A percentile compares a stretch with the other conserved stretches of the same genome.
These are phyloP conservation scores for Tetrax tetrax DNA, from an alignment of 2,113 vertebrate genomes.

Conservation along the genomic window DNA sequence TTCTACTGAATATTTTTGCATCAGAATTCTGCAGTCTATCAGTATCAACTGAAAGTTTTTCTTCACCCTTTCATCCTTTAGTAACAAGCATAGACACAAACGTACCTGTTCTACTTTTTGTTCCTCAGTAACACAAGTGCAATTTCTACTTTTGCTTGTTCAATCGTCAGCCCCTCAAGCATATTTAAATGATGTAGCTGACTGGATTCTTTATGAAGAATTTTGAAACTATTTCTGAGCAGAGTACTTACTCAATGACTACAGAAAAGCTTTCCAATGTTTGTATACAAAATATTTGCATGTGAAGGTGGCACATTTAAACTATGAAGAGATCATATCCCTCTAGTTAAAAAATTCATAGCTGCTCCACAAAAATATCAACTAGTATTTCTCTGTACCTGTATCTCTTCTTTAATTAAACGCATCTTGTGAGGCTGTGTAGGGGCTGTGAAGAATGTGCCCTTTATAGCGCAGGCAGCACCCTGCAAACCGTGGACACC, in stretches of 20 bases:
- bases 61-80: conserved; percentile 4
- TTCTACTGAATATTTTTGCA: conserved; percentile 42
- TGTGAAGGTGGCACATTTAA: neutral
- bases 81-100: neutral
- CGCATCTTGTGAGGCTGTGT: neutral
- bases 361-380: neutral
- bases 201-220: neutral
- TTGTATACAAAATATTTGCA: neutral
- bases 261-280: neutral
- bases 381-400: neutral
- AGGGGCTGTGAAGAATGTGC: neutral
- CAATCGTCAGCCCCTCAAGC: neutral
- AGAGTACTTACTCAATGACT: neutral
- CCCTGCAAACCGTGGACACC: neutral
- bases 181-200: neutral
- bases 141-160: conserved; percentile 20
- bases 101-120: conserved; percentile 14
- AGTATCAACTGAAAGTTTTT: neutral
- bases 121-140: neutral
- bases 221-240: neutral
- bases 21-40: neutral
- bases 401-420: neutral
- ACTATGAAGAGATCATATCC: neutral
- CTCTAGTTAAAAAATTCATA: neutral
- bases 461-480: neutral